Base-by-base conservation (phyloP, 2,113 vertebrate species). In the Opisthocomus hoazin region DNA sequence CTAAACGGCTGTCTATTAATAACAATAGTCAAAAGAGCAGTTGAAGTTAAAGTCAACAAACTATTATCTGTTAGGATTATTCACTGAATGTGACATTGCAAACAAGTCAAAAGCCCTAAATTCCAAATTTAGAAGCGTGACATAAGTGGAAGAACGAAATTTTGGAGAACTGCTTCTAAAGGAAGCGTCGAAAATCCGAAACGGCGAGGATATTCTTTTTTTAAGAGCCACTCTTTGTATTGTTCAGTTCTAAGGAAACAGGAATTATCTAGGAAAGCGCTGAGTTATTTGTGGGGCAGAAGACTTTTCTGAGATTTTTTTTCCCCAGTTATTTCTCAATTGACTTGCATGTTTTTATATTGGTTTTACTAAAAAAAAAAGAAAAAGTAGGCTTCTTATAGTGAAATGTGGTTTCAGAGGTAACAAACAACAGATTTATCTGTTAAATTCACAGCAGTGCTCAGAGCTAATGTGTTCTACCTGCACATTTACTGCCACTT, bases 121-220 rank as follows among this genome's bases (percentile, higher is more conserved):
- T 75, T 48, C 79, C 82, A 87, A 64, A 87, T 93, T 94, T 95
- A 95, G 97, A 95, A 84, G 65, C 94, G 75, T 19, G 12, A 70
- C 64, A 13, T 51, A 93, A 90, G 71, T 94, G 86, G 88, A 90
- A 96, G 91, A 81, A 76, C 6, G 21, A 90, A 78, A 91, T 92
- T 96, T 80, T 79, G 77, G 89, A 91, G 88, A 97, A 94, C 76
- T 80, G 79, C 79, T 90, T 94, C 93, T 87, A 73, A 92, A 82
- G 79, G 78, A 96, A 94, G 57, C 5, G 11, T 84, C 34, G 29
- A 86, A 96, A 96, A 91, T 84, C 91, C 91, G 90, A 81, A 93
- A 57, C 4, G 2, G 34, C 37, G 68, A 81, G 9, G 34, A 46
- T 63, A 87, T 93, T 92, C 63, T 95, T 81, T 39, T 65, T 65